phyloP scores from a whole-genome alignment of 2,797 vertebrate genomes.

The Triplophysa bombifrons region DNA sequence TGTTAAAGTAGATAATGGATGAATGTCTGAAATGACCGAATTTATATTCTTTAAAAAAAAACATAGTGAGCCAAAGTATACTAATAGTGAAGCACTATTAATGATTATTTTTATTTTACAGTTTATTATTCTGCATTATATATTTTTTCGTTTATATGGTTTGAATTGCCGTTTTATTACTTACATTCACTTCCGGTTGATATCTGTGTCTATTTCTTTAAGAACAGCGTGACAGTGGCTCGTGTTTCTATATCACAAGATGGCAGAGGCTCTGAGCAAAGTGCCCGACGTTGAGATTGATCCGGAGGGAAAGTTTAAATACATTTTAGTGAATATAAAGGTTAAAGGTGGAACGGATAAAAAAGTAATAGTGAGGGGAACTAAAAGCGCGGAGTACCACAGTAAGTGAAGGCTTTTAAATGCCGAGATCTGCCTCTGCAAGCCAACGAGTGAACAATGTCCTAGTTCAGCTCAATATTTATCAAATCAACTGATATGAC shows the following conservation, averaged over 20 bases:
- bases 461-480: neutral
- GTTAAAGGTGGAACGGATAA: constrained; percentile 70
- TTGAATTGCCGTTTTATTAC: neutral
- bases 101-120: too few species aligned
- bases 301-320: constrained; percentile 86
- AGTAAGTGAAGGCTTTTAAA: constrained; percentile 75
- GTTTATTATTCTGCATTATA: neutral
- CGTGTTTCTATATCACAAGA: constrained; percentile 35
- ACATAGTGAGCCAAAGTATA: too few species aligned
- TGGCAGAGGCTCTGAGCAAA: constrained; percentile 72
- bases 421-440: neutral
- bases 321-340: constrained; percentile 84
- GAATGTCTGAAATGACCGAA: too few species aligned
- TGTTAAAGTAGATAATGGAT: too few species aligned
- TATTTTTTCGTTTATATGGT: neutral
- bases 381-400: constrained; percentile 86
- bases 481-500: neutral
- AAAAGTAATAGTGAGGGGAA: constrained; percentile 86
- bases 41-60: too few species aligned
- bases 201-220: neutral
- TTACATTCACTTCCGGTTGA: constrained; percentile 9
- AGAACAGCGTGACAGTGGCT: neutral
- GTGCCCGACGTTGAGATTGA: constrained; percentile 82
- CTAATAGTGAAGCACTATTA: too few species aligned
- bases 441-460: neutral